Percentiles rank a stretch among this genome's conserved stretches.
These are phyloP conservation scores for Spilogale gracilis DNA, from an alignment of 2,113 vertebrate species.

Conservation along the genomic window DNA sequence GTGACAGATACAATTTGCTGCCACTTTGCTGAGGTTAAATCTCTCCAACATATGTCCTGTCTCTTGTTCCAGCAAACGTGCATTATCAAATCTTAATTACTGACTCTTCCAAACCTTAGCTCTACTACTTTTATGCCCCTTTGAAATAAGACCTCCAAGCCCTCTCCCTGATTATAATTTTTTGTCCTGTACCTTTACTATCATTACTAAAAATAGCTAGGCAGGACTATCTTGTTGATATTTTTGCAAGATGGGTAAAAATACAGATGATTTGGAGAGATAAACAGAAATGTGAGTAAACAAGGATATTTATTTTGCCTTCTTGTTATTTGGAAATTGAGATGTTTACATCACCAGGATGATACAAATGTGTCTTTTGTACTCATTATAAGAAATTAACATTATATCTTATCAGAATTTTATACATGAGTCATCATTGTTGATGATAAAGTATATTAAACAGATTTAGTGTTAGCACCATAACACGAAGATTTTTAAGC, in stretches of 20 bases:
- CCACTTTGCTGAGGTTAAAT: neutral
- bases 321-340: slow-evolving; percentile 37
- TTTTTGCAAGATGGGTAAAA: neutral
- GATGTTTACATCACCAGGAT: neutral
- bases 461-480: slow-evolving; percentile 4
- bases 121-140: neutral
- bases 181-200: neutral
- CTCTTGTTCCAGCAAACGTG: neutral
- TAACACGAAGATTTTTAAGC: neutral
- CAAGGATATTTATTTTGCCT: neutral
- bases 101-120: neutral
- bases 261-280: neutral
- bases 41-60: neutral
- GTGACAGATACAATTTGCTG: neutral
- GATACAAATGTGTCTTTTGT: neutral
- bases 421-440: neutral
- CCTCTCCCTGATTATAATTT: neutral
- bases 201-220: neutral
- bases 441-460: slow-evolving; percentile 37
- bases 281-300: neutral
- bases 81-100: neutral
- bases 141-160: neutral
- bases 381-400: neutral
- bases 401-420: slow-evolving; percentile 33
- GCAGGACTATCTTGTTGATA: neutral